Conservation (phyloP, 1,140 invertebrate species). For the Drosophila equinoxialis region DNA sequence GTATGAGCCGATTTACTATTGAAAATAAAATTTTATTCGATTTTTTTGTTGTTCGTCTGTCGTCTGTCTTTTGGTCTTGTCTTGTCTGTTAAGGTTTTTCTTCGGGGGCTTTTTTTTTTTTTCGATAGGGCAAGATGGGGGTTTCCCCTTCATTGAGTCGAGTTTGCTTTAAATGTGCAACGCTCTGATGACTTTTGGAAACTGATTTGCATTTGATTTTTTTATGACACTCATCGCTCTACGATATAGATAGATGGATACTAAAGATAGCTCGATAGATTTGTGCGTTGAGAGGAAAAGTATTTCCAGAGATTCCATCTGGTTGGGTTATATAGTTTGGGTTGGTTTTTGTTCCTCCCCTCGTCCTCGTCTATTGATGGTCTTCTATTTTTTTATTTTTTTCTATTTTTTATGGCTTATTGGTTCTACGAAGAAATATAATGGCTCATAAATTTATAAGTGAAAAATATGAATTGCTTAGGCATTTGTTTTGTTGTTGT, state of each 20-base stretch:
- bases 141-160: slow-evolving; percentile 14
- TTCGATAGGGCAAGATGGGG: not conserved
- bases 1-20: slow-evolving; percentile 78
- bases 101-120: slow-evolving; percentile 28
- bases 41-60: slow-evolving; percentile 39
- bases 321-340: slow-evolving; percentile 7
- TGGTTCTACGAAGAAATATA: slow-evolving; percentile 57
- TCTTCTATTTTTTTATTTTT: slow-evolving; percentile 12
- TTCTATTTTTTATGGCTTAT: slow-evolving; percentile 40
- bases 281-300: slow-evolving; percentile 8
- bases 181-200: slow-evolving; percentile 72
- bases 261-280: not conserved
- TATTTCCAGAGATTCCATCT: slow-evolving; percentile 2
- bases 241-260: slow-evolving; percentile 1
- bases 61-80: not conserved
- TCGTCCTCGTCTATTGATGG: slow-evolving; percentile 17
- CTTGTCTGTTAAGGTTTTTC: slow-evolving; percentile 35
- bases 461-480: slow-evolving; percentile 36
- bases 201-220: slow-evolving; percentile 62
- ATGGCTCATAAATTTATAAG: slow-evolving; percentile 60
- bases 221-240: slow-evolving; percentile 60
- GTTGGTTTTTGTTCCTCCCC: slow-evolving; percentile 14
- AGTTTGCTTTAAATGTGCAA: slow-evolving; percentile 47
- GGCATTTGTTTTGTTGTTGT: not conserved
- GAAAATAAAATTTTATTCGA: slow-evolving; percentile 80